Base-by-base conservation (phyloP, 2,797 vertebrate species). In the Tokudaia muenninki region DNA sequence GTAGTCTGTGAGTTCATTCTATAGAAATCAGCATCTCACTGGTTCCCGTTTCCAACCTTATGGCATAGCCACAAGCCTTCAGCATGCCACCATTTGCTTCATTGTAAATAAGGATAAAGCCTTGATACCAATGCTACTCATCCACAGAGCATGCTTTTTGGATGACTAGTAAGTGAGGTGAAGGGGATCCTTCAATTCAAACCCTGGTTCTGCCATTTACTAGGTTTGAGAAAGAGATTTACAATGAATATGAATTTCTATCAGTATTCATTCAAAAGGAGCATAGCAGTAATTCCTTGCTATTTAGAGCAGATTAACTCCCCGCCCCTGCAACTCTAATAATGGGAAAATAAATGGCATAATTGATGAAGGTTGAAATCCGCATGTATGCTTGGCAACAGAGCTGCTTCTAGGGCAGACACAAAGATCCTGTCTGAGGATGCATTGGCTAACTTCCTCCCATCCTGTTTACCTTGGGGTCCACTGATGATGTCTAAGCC, bases 41-140 rank as follows among this genome's bases (percentile, higher is more conserved):
- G 31, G 31, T 78, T 79, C 31, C 26, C 19, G 3, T 94, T 86
- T 96, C 86, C 37, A 74, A 67, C 37, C 19, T 29, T 63, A 22
- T n/a, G 44, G 34, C 24, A 44, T 84, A 94, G 59, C 44, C 17
- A 52, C 12, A 47, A 87, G 31, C 55, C 41, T 95, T 91, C 55
- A 44, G n/a, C 47, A 74, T 52, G 61, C 21, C 24, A 79, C 24
- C 47, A 37, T 50, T 93, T n/a, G 37, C 41, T 55, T 19, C 37
- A 59, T 1, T 88, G 47, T 31, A 21, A 82, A 47, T 6, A 78
- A 84, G n/a, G 47, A 21, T 19, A n/a, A 50, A 44, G 22, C 8
- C n/a, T n/a, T 77, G 10, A 52, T 44, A 55, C n/a, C 19, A 44
- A 29, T 6, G 4, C 24, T 70, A 44, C 22, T 24, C 75, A 63